Evolutionary conservation across 2,888 invertebrate genomes (phyloP).

Genomic region (Microctonus hyperodae): DNA sequence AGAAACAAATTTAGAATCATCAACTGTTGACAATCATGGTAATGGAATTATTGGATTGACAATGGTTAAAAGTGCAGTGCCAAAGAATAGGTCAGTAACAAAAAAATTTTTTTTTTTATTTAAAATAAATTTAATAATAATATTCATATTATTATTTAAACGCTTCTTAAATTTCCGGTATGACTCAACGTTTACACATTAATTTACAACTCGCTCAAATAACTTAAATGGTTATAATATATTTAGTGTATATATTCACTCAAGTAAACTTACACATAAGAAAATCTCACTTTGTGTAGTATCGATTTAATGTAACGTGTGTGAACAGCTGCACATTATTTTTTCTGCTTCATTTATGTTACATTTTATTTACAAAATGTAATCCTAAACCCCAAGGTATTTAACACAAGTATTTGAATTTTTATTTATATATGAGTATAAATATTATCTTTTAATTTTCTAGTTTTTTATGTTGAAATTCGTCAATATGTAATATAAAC

Average conservation of each 20-base stretch:
- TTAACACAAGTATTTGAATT: too few species aligned
- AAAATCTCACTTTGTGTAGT: not conserved
- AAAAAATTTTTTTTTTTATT: not conserved
- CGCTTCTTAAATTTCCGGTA: too few species aligned
- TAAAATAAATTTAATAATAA: not conserved
- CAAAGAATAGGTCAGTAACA: conserved; percentile 52
- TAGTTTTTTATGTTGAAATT: too few species aligned
- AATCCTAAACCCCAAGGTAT: too few species aligned
- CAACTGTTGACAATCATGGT: conserved; percentile 15
- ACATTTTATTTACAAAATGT: too few species aligned
- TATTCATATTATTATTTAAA: not conserved
- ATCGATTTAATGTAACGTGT: not conserved
- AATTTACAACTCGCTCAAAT: not conserved
- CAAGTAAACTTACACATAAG: not conserved
- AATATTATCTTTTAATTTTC: not conserved
- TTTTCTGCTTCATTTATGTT: not conserved
- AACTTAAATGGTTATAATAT: not conserved
- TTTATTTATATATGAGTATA: too few species aligned
- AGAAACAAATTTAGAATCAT: conserved; percentile 2
- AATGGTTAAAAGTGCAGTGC: conserved; percentile 48
- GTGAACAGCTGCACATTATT: not conserved
- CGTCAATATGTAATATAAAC: not conserved
- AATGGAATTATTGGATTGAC: conserved; percentile 43
- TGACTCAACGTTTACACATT: not conserved
- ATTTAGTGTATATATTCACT: not conserved